A percentile compares a stretch with the other conserved stretches of the same genome.
Conservation (phyloP, 2,888 invertebrate species). For the Unio pictorum region DNA sequence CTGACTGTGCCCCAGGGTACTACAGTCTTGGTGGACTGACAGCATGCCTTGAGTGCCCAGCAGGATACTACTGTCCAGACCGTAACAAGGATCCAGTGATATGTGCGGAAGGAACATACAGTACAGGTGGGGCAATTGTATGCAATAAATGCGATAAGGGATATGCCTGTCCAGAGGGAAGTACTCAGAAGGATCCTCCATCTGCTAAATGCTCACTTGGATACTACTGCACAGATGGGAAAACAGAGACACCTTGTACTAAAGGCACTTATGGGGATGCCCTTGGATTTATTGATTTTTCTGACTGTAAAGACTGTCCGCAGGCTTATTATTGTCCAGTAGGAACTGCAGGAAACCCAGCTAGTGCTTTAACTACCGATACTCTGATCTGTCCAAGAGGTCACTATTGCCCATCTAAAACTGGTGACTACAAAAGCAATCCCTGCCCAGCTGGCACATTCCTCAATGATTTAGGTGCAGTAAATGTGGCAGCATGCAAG, state of each 20-base stretch:
- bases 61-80: slow-evolving; percentile 59
- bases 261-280: slow-evolving; percentile 62
- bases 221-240: slow-evolving; percentile 64
- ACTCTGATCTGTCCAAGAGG: slow-evolving; percentile 55
- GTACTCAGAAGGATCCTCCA: slow-evolving; percentile 50
- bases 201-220: slow-evolving; percentile 57
- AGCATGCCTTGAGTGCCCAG: slow-evolving; percentile 58
- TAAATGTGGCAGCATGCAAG: slow-evolving; percentile 47
- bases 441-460: slow-evolving; percentile 61
- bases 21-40: slow-evolving; percentile 63
- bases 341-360: slow-evolving; percentile 55
- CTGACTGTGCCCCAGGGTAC: slow-evolving; percentile 52
- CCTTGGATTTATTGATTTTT: slow-evolving; percentile 45
- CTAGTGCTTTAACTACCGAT: slow-evolving; percentile 10
- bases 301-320: slow-evolving; percentile 60
- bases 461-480: slow-evolving; percentile 50
- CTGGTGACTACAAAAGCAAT: slow-evolving; percentile 53
- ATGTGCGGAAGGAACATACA: slow-evolving; percentile 59
- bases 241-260: slow-evolving; percentile 56
- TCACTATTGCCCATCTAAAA: slow-evolving; percentile 58
- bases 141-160: slow-evolving; percentile 54
- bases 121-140: slow-evolving; percentile 25
- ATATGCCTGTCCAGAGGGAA: slow-evolving; percentile 63
- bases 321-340: slow-evolving; percentile 66
- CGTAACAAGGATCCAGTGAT: slow-evolving; percentile 41